phyloP scores from a whole-genome alignment of 1,140 invertebrate species.

The Diorhabda sublineata region DNA sequence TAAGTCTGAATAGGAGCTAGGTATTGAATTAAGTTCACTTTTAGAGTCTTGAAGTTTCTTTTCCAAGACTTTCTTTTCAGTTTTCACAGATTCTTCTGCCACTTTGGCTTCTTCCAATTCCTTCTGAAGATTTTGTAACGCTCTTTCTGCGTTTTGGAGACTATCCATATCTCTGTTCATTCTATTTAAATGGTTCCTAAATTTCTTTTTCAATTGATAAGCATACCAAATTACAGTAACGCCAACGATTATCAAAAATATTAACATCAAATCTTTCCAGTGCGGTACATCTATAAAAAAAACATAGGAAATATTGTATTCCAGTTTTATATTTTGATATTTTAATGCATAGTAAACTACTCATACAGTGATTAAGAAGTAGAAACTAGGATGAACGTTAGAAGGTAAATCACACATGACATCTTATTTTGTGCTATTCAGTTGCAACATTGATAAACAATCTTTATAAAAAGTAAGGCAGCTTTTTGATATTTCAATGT shows the following conservation, averaged over 20 bases:
- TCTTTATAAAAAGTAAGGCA: no score
- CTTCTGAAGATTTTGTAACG: slow-evolving; percentile 79
- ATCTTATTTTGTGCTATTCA: no score
- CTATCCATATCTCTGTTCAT: slow-evolving; percentile 94
- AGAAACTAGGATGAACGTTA: no score
- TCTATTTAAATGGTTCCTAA: slow-evolving; percentile 75
- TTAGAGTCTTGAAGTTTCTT: slow-evolving; percentile 68
- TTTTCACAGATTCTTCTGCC: slow-evolving; percentile 68
- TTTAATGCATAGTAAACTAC: no score
- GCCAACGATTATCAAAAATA: slow-evolving; percentile 75
- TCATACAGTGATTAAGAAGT: no score
- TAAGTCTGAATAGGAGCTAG: slow-evolving; percentile 72
- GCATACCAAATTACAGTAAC: slow-evolving; percentile 88
- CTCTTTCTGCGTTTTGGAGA: slow-evolving; percentile 82
- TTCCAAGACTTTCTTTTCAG: slow-evolving; percentile 79
- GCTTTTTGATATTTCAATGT: no score
- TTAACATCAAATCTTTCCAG: slow-evolving; percentile 84
- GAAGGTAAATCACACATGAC: no score
- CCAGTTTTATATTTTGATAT: no score
- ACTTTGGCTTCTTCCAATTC: slow-evolving; percentile 55
- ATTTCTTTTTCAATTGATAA: slow-evolving; percentile 82
- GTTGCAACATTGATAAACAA: no score
- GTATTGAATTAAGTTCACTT: slow-evolving; percentile 55
- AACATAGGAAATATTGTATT: no score
- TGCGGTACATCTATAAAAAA: slow-evolving; percentile 61